phyloP scores from a whole-genome alignment of 1,140 invertebrate species.

The Achroia grisella region DNA sequence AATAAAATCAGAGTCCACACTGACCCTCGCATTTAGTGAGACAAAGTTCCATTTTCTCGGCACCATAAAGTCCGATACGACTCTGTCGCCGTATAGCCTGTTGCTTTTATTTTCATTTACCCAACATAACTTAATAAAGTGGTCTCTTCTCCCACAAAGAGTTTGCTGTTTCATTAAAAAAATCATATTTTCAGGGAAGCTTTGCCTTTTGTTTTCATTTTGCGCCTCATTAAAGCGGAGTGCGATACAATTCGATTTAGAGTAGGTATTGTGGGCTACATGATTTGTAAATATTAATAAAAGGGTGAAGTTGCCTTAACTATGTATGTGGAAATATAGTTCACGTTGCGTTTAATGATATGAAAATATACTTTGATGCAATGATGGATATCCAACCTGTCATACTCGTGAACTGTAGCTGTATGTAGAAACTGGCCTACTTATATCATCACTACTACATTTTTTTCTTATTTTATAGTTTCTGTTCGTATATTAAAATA shows the following conservation, averaged over 20 bases:
- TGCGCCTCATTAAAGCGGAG: slow-evolving; percentile 1
- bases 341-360: no score
- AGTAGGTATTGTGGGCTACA: no score
- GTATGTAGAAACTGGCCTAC: no score
- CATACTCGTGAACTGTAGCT: no score
- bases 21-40: slow-evolving; percentile 3
- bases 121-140: slow-evolving; percentile 49
- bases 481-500: no score
- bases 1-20: neutral
- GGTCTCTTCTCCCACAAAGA: slow-evolving; percentile 38
- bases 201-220: slow-evolving; percentile 20
- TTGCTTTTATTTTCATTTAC: slow-evolving; percentile 56
- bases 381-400: no score
- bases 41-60: slow-evolving; percentile 20
- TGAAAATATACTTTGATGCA: no score
- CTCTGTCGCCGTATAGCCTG: slow-evolving; percentile 20
- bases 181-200: slow-evolving; percentile 39
- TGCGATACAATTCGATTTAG: neutral
- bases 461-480: no score
- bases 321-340: no score
- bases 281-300: no score
- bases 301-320: no score
- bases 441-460: no score
- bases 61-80: slow-evolving; percentile 12
- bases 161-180: slow-evolving; percentile 49